These are phyloP conservation scores for Brachionus asplanchnoidis DNA, from an alignment of 1,140 invertebrate species.

Conservation along the genomic window DNA sequence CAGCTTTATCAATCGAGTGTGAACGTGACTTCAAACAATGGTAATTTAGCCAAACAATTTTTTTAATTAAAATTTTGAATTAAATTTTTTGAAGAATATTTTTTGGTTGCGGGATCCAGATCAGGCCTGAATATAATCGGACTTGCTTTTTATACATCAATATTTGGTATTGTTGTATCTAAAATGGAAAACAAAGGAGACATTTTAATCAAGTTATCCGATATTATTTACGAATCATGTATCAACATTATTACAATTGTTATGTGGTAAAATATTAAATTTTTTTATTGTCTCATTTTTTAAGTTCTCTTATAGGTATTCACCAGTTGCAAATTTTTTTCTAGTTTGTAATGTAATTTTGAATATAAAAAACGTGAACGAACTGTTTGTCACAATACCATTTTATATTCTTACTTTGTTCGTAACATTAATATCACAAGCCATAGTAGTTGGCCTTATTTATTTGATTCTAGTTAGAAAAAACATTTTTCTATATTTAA, in stretches of 20 bases:
- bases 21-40: not conserved
- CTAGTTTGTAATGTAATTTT: constrained; percentile 81
- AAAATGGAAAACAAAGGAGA: constrained; percentile 44
- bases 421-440: constrained; percentile 67
- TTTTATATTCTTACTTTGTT: constrained; percentile 81
- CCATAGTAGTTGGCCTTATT: constrained; percentile 64
- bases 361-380: constrained; percentile 74
- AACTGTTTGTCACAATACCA: constrained; percentile 74
- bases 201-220: constrained; percentile 44
- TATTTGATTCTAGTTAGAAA: constrained; percentile 61
- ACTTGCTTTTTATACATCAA: constrained; percentile 45
- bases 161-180: constrained; percentile 45
- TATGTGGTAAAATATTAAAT: not conserved
- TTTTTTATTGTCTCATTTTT: not conserved
- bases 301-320: constrained; percentile 65
- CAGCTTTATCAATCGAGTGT: not conserved
- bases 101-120: not conserved
- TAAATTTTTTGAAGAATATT: constrained; percentile 33
- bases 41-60: constrained; percentile 35
- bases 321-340: constrained; percentile 83
- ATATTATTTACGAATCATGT: constrained; percentile 43
- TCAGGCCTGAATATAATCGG: constrained; percentile 46
- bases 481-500: constrained; percentile 62
- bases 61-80: not conserved
- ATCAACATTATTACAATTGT: constrained; percentile 44